phyloP scores from a whole-genome alignment of 37 sponge, comb jelly and placozoan genomes.

The Bolinopsis microptera region DNA sequence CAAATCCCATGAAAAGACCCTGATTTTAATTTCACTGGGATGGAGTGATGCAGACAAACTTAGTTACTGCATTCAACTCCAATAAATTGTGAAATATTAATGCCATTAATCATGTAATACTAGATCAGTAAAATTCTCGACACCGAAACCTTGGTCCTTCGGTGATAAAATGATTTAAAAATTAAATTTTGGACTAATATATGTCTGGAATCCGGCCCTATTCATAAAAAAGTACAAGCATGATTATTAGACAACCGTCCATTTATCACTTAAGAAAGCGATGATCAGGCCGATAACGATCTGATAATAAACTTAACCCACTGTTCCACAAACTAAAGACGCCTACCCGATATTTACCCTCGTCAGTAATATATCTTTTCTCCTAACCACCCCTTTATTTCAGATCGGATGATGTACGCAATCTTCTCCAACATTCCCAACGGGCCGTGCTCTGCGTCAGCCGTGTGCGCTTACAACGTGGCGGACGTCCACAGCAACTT shows the following conservation, averaged over 20 bases:
- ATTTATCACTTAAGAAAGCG: too few species aligned
- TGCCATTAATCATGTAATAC: background rate
- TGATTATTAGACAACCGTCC: too few species aligned
- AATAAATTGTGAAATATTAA: background rate
- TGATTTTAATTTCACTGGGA: background rate
- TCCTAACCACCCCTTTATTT: background rate
- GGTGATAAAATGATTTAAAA: background rate
- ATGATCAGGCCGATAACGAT: too few species aligned
- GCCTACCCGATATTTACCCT: too few species aligned
- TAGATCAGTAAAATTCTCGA: background rate
- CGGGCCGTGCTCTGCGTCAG: conserved; percentile 39
- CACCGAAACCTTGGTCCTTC: background rate
- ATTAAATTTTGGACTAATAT: background rate
- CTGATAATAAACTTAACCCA: too few species aligned
- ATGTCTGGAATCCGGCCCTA: background rate
- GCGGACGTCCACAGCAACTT: conserved; percentile 13
- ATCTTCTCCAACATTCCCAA: conserved; percentile 64
- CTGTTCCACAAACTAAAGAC: too few species aligned
- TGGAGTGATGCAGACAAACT: background rate
- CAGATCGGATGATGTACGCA: conserved; percentile 44
- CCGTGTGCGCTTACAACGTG: conserved; percentile 49
- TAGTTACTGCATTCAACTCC: background rate
- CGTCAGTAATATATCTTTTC: too few species aligned
- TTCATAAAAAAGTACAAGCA: too few species aligned
- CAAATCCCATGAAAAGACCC: too few species aligned